phyloP scores from a whole-genome alignment of 2,888 invertebrate species.

The Netelia fuscicornis region DNA sequence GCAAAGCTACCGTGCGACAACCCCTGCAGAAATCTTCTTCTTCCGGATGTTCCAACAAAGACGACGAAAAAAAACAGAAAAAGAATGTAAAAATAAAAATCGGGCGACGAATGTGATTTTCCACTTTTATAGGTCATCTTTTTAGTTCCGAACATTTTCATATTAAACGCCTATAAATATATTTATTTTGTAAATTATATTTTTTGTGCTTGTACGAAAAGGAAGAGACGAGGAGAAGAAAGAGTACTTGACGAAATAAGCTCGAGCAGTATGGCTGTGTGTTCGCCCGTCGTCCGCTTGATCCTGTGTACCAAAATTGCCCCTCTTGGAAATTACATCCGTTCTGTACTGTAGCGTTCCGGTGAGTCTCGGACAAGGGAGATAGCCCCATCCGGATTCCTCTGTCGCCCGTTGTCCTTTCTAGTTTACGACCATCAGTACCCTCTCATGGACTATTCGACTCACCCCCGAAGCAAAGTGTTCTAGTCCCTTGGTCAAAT shows the following conservation, averaged over 20 bases:
- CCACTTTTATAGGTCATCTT: not conserved
- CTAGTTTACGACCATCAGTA: slow-evolving; percentile 55
- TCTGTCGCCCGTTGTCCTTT: slow-evolving; percentile 43
- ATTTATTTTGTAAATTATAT: slow-evolving; percentile 20
- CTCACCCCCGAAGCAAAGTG: slow-evolving; percentile 4
- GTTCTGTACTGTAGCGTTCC: slow-evolving; percentile 42
- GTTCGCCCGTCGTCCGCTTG: slow-evolving; percentile 28
- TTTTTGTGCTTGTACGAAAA: slow-evolving; percentile 15
- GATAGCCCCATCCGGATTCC: slow-evolving; percentile 53
- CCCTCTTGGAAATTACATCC: slow-evolving; percentile 72
- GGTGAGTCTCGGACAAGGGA: slow-evolving; percentile 34
- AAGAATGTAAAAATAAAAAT: not conserved
- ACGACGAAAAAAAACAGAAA: slow-evolving; percentile 28
- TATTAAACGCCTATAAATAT: slow-evolving; percentile 46
- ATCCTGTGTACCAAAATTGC: slow-evolving; percentile 65
- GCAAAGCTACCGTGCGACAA: slow-evolving; percentile 55
- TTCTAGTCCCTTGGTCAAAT: slow-evolving; percentile 16
- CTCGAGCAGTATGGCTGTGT: slow-evolving; percentile 10
- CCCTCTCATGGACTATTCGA: slow-evolving; percentile 39
- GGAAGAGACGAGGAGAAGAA: slow-evolving; percentile 16
- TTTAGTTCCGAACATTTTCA: slow-evolving; percentile 14
- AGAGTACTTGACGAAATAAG: slow-evolving; percentile 46
- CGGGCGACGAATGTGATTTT: not conserved
- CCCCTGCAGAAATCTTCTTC: slow-evolving; percentile 48
- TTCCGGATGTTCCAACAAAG: slow-evolving; percentile 45